These are phyloP conservation scores for Aethes cnicana DNA, from an alignment of 2,888 invertebrate species.

Conservation along the genomic window DNA sequence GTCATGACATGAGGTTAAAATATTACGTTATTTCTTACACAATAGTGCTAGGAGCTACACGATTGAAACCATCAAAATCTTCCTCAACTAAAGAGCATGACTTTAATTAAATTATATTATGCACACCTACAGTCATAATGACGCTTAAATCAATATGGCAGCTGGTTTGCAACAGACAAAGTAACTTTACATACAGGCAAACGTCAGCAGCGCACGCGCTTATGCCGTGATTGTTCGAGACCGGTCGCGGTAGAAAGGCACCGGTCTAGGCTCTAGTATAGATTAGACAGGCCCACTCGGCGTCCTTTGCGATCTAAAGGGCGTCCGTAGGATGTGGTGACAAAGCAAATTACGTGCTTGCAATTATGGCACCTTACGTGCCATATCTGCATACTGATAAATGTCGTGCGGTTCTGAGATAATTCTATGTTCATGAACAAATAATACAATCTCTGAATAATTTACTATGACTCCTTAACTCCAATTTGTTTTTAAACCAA, in stretches of 20 bases:
- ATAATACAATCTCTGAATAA: too few relatives aligned
- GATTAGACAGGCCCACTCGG: conserved; percentile 37
- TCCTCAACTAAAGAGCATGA: too few relatives aligned
- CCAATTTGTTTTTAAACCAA: too few relatives aligned
- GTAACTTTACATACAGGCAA: conserved; percentile 1
- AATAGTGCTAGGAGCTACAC: too few relatives aligned
- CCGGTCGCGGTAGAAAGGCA: conserved; percentile 44
- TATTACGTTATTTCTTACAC: too few relatives aligned
- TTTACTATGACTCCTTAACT: too few relatives aligned
- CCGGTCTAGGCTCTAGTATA: conserved; percentile 35
- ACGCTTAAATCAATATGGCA: not conserved
- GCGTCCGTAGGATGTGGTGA: conserved; percentile 29
- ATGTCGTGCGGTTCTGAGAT: not conserved
- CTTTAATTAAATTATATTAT: too few relatives aligned
- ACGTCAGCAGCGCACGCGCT: conserved; percentile 35
- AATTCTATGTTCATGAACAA: too few relatives aligned
- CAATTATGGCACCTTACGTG: not conserved
- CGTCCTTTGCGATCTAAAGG: conserved; percentile 37
- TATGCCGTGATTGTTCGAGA: conserved; percentile 40
- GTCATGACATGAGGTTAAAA: too few relatives aligned
- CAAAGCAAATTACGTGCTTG: conserved; percentile 22
- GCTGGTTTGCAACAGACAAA: conserved; percentile 15
- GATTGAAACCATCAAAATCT: too few relatives aligned
- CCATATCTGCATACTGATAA: not conserved
- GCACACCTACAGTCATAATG: too few relatives aligned